phyloP scores from a whole-genome alignment of 1,140 invertebrate genomes.

The Uloborus diversus region DNA sequence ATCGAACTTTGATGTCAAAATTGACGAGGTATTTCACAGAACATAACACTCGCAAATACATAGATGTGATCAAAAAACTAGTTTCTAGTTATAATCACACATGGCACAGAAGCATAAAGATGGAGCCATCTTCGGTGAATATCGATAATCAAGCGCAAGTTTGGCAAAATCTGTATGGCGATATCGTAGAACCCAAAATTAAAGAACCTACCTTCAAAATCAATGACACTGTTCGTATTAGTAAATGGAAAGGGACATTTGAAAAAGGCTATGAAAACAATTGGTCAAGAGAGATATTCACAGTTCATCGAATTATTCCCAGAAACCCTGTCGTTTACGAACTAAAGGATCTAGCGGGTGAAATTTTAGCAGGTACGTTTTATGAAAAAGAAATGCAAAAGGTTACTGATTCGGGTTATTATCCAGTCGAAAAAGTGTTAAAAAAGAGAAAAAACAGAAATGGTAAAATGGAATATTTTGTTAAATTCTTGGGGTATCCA shows the following conservation, averaged over 20 bases:
- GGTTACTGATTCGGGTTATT: neutral
- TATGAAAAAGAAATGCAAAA: constrained; percentile 44
- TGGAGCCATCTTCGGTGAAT: constrained; percentile 63
- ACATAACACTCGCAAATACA: constrained; percentile 64
- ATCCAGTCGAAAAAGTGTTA: neutral
- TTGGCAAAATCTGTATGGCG: constrained; percentile 41
- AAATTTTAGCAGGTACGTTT: constrained; percentile 33
- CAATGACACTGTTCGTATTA: constrained; percentile 60
- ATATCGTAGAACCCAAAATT: neutral
- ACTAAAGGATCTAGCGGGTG: constrained; percentile 14
- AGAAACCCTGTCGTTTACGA: constrained; percentile 17
- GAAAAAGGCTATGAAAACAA: constrained; percentile 47
- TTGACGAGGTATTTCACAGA: constrained; percentile 66
- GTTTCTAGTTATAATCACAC: constrained; percentile 65
- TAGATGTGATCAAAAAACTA: constrained; percentile 63
- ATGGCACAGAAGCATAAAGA: constrained; percentile 65
- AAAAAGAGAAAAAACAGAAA: neutral
- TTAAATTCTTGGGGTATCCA: constrained; percentile 10
- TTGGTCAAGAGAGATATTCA: constrained; percentile 53
- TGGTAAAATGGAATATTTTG: constrained; percentile 12
- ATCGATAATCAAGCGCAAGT: constrained; percentile 59
- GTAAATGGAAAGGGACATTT: constrained; percentile 38
- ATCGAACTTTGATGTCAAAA: constrained; percentile 66
- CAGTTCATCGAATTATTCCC: neutral
- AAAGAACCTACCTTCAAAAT: constrained; percentile 58